Percentiles rank a stretch among this genome's conserved stretches.
Conservation (phyloP, 35 echinoderm and acorn worm species). For the Hemicentrotus pulcherrimus region DNA sequence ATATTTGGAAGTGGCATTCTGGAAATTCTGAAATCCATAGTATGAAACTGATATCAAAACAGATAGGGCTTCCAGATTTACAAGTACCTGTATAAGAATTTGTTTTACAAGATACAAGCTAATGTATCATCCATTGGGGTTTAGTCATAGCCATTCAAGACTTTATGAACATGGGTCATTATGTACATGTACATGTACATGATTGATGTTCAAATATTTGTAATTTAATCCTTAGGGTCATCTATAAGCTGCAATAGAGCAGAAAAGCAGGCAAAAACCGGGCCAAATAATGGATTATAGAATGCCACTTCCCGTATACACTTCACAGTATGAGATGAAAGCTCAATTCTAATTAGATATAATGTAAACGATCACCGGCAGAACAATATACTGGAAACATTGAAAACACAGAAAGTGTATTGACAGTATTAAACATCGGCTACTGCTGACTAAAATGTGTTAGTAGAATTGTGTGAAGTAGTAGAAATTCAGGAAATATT, state of each 20-base stretch:
- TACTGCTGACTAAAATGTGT: neutral
- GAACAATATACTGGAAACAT: neutral
- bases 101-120: too few relatives aligned
- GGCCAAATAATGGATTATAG: neutral
- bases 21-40: too few relatives aligned
- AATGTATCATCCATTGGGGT: too few relatives aligned
- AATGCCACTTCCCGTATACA: neutral
- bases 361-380: neutral
- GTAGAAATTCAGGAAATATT: neutral
- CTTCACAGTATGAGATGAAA: neutral
- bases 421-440: neutral
- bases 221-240: neutral
- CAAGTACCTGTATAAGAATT: too few relatives aligned
- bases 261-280: neutral
- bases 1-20: too few relatives aligned
- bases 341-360: neutral
- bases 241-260: neutral
- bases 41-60: too few relatives aligned
- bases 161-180: too few relatives aligned
- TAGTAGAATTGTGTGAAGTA: neutral
- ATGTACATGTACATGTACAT: neutral
- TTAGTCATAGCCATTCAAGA: too few relatives aligned
- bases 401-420: neutral
- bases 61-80: too few relatives aligned
- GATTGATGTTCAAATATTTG: neutral